Conservation (phyloP, 2,113 vertebrate genomes). For the Crypturellus undulatus region DNA sequence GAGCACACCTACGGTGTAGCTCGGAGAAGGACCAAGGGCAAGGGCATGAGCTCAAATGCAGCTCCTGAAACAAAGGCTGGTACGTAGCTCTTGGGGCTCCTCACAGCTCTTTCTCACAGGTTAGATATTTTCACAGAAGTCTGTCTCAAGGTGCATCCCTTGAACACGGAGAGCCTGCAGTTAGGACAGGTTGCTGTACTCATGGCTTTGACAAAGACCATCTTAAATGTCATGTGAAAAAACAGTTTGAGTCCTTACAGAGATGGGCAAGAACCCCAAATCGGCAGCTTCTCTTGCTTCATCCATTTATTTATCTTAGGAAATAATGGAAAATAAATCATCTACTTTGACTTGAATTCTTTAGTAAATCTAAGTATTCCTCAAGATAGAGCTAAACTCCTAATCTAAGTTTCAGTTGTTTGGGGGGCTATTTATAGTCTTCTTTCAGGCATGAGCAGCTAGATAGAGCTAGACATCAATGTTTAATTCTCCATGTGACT, state of each 20-base stretch:
- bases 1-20: too few species aligned
- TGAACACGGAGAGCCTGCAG: background rate
- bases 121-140: background rate
- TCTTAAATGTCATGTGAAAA: background rate
- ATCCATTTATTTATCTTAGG: background rate
- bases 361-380: background rate
- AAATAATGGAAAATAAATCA: background rate
- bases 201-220: background rate
- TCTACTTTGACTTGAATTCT: background rate
- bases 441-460: background rate
- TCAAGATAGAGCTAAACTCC: background rate
- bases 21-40: background rate
- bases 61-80: background rate
- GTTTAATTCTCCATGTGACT: slow-evolving; percentile 8
- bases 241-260: accelerated
- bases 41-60: background rate
- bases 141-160: background rate
- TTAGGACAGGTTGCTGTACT: background rate
- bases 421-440: background rate
- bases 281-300: background rate
- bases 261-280: background rate
- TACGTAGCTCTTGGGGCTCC: too few species aligned
- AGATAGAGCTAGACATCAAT: background rate
- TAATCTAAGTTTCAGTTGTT: background rate
- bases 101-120: background rate